phyloP scores from a whole-genome alignment of 2,888 invertebrate species.

The Sepiola atlantica region DNA sequence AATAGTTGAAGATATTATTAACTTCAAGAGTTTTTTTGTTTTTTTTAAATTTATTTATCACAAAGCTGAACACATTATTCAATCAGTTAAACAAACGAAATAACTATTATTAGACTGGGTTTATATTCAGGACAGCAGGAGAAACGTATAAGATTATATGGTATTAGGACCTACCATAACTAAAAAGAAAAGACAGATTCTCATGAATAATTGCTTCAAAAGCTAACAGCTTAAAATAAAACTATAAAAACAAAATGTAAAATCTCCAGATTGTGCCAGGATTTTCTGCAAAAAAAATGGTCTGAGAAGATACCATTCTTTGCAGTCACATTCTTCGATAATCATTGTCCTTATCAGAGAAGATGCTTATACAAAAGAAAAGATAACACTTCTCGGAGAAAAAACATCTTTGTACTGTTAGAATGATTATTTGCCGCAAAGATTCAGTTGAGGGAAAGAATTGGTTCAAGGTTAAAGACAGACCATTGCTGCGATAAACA shows the following conservation, averaged over 20 bases:
- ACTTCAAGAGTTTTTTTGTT: no score
- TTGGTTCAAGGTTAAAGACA: constrained; percentile 11
- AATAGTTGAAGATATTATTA: no score
- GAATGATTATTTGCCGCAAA: not conserved
- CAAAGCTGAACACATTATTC: no score
- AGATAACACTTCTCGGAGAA: not conserved
- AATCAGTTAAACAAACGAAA: no score
- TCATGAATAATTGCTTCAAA: not conserved
- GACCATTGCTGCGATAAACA: not conserved
- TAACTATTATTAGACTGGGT: no score
- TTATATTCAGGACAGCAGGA: no score
- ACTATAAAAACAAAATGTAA: not conserved
- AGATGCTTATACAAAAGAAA: not conserved
- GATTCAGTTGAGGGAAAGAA: not conserved
- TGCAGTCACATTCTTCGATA: not conserved
- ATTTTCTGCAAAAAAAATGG: not conserved
- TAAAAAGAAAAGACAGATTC: no score
- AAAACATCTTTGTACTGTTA: not conserved
- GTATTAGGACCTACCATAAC: no score
- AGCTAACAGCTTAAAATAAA: not conserved
- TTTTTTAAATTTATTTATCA: no score
- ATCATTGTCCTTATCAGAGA: not conserved
- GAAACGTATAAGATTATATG: no score
- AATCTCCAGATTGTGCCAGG: not conserved
- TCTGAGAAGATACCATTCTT: not conserved